Evolutionary conservation across 1,140 invertebrate genomes (phyloP).

Genomic region (Chironomus tepperi): DNA sequence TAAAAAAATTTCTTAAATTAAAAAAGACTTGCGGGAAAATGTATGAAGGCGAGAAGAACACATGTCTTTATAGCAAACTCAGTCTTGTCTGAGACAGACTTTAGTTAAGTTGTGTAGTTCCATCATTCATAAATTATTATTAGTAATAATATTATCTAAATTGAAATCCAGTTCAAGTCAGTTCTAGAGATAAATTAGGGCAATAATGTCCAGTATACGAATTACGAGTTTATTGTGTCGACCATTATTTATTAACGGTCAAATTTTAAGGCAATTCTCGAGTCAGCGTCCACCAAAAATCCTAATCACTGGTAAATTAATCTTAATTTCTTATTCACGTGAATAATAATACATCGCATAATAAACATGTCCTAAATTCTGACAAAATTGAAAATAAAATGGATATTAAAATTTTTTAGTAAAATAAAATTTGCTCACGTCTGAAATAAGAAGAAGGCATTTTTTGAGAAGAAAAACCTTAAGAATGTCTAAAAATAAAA

Average conservation of each 20-base stretch:
- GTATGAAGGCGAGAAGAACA: neutral
- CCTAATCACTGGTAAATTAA: conserved; percentile 40
- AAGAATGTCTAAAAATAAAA: neutral
- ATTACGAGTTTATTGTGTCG: neutral
- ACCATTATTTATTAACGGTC: neutral
- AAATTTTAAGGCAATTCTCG: neutral
- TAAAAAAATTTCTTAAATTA: neutral
- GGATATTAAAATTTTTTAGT: neutral
- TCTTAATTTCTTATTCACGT: neutral
- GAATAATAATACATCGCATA: neutral
- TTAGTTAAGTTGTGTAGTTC: neutral
- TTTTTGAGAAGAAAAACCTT: neutral
- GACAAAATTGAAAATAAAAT: neutral
- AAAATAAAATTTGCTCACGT: neutral
- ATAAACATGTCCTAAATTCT: neutral
- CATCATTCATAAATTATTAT: neutral
- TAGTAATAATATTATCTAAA: neutral
- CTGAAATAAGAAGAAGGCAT: neutral
- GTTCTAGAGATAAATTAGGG: neutral
- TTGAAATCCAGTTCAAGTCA: neutral
- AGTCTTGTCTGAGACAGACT: neutral
- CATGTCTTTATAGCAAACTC: neutral
- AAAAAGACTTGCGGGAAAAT: neutral
- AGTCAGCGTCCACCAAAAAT: conserved; percentile 34
- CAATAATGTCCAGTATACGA: conserved; percentile 7